phyloP scores from a whole-genome alignment of 2,888 invertebrate species.

The Branchinecta sandiegonensis region DNA sequence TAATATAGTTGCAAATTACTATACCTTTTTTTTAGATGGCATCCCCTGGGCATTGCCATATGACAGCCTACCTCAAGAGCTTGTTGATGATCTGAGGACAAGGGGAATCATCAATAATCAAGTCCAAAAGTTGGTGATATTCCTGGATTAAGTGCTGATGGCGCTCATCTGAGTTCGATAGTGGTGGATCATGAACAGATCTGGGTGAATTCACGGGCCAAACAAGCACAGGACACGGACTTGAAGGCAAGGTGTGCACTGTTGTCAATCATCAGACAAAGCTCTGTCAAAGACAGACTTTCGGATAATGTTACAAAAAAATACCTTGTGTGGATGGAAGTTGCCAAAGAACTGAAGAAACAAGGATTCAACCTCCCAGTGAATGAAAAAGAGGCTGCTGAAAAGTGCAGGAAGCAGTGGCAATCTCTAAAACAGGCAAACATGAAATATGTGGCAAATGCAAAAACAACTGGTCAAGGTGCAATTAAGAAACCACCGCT shows the following conservation, averaged over 20 bases:
- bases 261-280: neutral
- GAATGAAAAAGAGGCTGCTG: neutral
- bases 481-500: neutral
- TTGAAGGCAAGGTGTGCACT: neutral
- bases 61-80: neutral
- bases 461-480: neutral
- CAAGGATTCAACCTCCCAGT: neutral
- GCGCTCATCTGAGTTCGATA: no score
- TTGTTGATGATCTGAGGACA: neutral
- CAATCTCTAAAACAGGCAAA: neutral
- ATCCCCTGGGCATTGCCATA: neutral
- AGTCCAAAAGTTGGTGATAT: no score
- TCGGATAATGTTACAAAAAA: neutral
- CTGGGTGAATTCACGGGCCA: neutral
- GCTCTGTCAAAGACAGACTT: no score
- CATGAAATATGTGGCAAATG: neutral
- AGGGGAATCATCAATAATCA: neutral
- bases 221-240: neutral
- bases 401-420: conserved; percentile 9
- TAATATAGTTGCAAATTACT: neutral
- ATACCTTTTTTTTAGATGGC: neutral
- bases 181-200: neutral
- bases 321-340: neutral
- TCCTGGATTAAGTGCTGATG: no score
- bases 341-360: neutral